These are phyloP conservation scores for Caenorhabditis sp. DNA, from an alignment of 2,888 invertebrate species.

Conservation along the genomic window DNA sequence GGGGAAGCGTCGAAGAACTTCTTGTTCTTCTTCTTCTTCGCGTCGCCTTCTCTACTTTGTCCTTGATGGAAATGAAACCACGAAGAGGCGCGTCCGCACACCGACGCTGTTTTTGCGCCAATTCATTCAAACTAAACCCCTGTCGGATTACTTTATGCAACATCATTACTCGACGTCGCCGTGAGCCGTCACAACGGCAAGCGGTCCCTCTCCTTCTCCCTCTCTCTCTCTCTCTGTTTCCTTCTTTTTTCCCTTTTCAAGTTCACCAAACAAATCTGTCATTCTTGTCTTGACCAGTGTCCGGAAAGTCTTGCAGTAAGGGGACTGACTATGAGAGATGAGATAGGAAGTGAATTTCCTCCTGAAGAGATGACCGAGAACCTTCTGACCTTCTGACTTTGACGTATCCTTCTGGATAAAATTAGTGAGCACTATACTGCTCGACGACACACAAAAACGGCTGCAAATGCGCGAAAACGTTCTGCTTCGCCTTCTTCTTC, in stretches of 20 bases:
- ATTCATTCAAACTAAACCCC: constrained; percentile 21
- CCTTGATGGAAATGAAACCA: constrained; percentile 19
- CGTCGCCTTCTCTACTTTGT: background rate
- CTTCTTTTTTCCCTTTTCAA: background rate
- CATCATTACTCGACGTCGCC: constrained; percentile 42
- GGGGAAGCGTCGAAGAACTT: constrained; percentile 12
- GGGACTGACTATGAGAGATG: no score
- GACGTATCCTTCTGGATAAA: no score
- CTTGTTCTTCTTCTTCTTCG: background rate
- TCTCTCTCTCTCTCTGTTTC: constrained; percentile 5
- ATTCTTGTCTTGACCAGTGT: constrained; percentile 14
- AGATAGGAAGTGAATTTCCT: no score
- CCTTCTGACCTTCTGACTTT: no score
- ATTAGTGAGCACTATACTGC: no score
- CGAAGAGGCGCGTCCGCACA: background rate
- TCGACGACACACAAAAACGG: no score
- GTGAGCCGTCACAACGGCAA: constrained; percentile 1
- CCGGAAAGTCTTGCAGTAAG: background rate
- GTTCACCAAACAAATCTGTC: constrained; percentile 10
- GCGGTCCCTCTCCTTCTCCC: constrained; percentile 1
- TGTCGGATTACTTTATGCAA: constrained; percentile 52
- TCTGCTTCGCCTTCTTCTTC: no score
- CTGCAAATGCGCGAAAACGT: no score
- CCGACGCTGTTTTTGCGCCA: constrained; percentile 22
- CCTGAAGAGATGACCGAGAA: no score